A percentile compares a stretch with the other conserved stretches of the same genome.
Conservation (phyloP, 2,113 vertebrate species). For the Synodontis membranacea region DNA sequence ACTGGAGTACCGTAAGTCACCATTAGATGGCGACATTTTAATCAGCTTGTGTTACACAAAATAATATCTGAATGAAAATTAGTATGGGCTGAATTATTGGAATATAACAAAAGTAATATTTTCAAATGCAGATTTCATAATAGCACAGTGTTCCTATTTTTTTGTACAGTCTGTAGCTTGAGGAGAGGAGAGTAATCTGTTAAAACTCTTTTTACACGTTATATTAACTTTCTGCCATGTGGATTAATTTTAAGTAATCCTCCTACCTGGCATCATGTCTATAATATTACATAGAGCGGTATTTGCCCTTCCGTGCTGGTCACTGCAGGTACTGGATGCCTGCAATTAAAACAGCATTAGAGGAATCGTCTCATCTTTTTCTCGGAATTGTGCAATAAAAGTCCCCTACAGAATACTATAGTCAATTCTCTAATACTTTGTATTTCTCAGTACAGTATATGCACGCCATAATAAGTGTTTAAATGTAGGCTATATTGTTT, state of each 20-base stretch:
- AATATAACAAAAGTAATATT: neutral
- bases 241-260: constrained; percentile 53
- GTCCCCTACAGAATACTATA: neutral
- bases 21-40: constrained; percentile 63
- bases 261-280: constrained; percentile 50
- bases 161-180: neutral
- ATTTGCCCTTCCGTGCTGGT: constrained; percentile 51
- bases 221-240: constrained; percentile 42
- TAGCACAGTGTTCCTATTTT: neutral
- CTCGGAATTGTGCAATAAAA: neutral
- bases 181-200: neutral
- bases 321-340: constrained; percentile 50
- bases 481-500: neutral
- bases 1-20: constrained; percentile 49
- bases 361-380: constrained; percentile 45
- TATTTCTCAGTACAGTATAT: neutral
- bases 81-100: neutral
- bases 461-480: neutral
- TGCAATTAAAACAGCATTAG: constrained; percentile 66
- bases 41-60: neutral
- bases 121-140: neutral
- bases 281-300: constrained; percentile 23
- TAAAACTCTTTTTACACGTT: neutral
- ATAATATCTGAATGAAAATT: neutral
- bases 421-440: neutral